phyloP scores from a whole-genome alignment of 2,888 invertebrate genomes.

The Drosophila pegasa region DNA sequence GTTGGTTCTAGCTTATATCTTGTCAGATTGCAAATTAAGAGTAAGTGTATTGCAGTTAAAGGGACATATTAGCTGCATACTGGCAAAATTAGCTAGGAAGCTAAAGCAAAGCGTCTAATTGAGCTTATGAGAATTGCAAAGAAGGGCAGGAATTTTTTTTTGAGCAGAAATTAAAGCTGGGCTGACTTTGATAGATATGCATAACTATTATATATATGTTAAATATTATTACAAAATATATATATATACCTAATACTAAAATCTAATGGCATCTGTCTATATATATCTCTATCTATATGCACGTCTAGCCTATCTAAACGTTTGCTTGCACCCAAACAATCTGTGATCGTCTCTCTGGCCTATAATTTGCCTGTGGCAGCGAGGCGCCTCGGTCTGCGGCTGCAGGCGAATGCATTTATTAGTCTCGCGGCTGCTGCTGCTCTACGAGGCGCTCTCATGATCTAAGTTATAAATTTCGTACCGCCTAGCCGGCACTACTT shows the following conservation, averaged over 20 bases:
- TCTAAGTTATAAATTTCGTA: slow-evolving; percentile 27
- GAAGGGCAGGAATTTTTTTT: not conserved
- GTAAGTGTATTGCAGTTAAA: not conserved
- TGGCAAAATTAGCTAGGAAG: too few relatives aligned
- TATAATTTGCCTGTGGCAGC: slow-evolving; percentile 5
- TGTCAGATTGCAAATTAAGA: not conserved
- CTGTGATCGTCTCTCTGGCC: not conserved
- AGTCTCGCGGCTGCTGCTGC: slow-evolving; percentile 11
- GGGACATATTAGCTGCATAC: not conserved
- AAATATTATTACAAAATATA: too few relatives aligned
- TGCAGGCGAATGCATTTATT: slow-evolving; percentile 21
- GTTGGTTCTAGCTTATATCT: too few relatives aligned
- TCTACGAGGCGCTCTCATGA: slow-evolving; percentile 33
- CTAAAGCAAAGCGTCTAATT: not conserved
- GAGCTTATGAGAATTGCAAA: slow-evolving; percentile 3
- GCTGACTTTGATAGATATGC: not conserved
- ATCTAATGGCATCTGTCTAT: not conserved
- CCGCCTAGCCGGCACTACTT: not conserved
- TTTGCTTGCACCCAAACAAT: not conserved
- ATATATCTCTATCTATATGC: too few relatives aligned
- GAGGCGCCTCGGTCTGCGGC: not conserved
- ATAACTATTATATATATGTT: too few relatives aligned
- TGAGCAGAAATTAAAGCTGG: not conserved
- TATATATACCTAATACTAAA: too few relatives aligned
- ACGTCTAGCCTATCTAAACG: not conserved